These are phyloP conservation scores for Scylla paramamosain DNA, from an alignment of 1,140 invertebrate genomes.

Conservation along the genomic window DNA sequence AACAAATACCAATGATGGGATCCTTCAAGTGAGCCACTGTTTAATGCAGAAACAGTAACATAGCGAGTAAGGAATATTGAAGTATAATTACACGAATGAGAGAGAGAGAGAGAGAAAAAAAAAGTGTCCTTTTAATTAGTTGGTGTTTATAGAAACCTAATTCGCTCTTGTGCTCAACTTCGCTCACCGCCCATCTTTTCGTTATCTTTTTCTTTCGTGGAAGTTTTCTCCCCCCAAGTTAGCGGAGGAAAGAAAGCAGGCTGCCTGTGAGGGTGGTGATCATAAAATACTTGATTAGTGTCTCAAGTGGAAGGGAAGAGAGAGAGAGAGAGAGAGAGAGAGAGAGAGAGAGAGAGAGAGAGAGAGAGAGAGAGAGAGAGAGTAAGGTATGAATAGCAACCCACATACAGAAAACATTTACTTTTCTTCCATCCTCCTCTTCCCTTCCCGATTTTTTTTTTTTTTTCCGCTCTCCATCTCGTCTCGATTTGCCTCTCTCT, in stretches of 20 bases:
- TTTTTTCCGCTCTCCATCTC: background rate
- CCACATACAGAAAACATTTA: background rate
- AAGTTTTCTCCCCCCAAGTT: background rate
- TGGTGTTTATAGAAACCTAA: background rate
- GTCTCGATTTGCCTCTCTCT: background rate
- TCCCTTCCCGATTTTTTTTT: background rate
- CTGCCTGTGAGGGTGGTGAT: background rate
- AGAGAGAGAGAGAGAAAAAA: too few species aligned
- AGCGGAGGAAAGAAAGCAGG: background rate
- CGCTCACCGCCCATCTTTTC: background rate
- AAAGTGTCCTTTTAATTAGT: background rate
- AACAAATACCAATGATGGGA: too few species aligned
- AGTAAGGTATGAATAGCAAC: background rate
- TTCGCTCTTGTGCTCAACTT: background rate
- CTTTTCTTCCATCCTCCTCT: background rate
- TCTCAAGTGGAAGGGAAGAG: background rate
- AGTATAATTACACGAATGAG: too few species aligned
- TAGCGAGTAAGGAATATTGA: too few species aligned
- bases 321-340: background rate
- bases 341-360: conserved; percentile 23
- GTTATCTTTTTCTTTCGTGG: background rate
- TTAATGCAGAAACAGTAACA: too few species aligned
- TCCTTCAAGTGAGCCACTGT: too few species aligned
- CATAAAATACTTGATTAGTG: conserved; percentile 9
- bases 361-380: background rate